These are phyloP conservation scores for Pyrochroa serraticornis DNA, from an alignment of 2,888 invertebrate genomes.

Conservation along the genomic window DNA sequence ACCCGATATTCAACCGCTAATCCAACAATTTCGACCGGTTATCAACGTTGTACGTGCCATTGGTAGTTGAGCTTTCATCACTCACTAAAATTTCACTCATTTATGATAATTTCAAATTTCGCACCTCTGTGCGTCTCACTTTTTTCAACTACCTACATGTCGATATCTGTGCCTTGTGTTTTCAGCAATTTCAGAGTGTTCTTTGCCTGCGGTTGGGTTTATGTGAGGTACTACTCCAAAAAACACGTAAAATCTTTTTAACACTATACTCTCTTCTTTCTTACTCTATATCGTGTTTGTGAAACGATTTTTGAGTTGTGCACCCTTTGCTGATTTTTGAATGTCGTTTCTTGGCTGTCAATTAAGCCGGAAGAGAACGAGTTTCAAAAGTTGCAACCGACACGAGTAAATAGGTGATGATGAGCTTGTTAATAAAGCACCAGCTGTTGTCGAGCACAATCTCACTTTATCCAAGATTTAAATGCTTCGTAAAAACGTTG, in stretches of 20 bases:
- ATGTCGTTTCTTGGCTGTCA: constrained; percentile 1
- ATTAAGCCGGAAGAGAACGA: constrained; percentile 27
- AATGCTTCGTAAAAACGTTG: constrained; percentile 31
- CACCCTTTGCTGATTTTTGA: constrained; percentile 17
- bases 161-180: constrained; percentile 54
- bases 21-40: constrained; percentile 39
- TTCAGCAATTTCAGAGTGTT: constrained; percentile 82
- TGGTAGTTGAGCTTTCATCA: constrained; percentile 32
- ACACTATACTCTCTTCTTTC: constrained; percentile 18
- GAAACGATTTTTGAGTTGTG: constrained; percentile 5
- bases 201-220: constrained; percentile 87
- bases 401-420: constrained; percentile 43
- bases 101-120: constrained; percentile 35
- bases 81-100: constrained; percentile 39
- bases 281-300: constrained; percentile 7
- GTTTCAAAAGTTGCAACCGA: constrained; percentile 38
- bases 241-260: constrained; percentile 37
- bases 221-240: constrained; percentile 73
- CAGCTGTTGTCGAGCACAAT: constrained; percentile 45
- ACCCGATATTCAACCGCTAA: constrained; percentile 15
- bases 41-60: constrained; percentile 38
- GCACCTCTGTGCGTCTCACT: constrained; percentile 25
- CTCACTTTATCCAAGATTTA: constrained; percentile 43
- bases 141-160: constrained; percentile 33
- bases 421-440: constrained; percentile 45